A percentile compares a stretch with the other conserved stretches of the same genome.
Conservation (phyloP, 2,888 invertebrate species). For the Trimorus sp. region DNA sequence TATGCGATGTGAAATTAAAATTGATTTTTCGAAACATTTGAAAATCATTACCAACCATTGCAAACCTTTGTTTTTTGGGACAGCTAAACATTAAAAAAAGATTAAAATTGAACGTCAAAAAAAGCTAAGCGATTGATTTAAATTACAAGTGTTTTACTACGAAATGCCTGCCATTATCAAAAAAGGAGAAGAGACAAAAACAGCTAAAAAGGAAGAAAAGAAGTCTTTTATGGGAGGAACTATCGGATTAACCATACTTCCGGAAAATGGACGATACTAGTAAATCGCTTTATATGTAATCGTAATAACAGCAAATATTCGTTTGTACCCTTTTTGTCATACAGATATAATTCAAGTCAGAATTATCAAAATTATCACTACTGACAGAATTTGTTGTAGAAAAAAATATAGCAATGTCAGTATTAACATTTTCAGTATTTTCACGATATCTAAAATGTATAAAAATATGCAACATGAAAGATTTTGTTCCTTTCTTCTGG, state of each 20-base stretch:
- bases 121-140: too few species aligned
- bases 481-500: too few species aligned
- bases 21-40: background rate
- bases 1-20: background rate
- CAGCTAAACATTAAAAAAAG: background rate
- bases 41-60: background rate
- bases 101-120: background rate
- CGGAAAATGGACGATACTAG: background rate
- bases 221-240: conserved; percentile 25
- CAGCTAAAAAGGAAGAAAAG: background rate
- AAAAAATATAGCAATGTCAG: too few species aligned
- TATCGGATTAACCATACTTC: conserved; percentile 8
- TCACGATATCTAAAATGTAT: too few species aligned
- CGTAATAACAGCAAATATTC: too few species aligned
- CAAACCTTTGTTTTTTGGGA: background rate
- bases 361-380: too few species aligned
- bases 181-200: background rate
- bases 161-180: background rate
- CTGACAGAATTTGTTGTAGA: too few species aligned
- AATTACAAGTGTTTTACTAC: too few species aligned
- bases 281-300: background rate
- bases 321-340: too few species aligned
- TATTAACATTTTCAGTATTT: too few species aligned
- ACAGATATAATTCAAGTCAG: too few species aligned
- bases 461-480: too few species aligned